Evolutionary conservation across 2,888 invertebrate genomes (phyloP), one percentile per base, ranked within the genome.

Genomic region (Zaprionus bogoriensis): DNA sequence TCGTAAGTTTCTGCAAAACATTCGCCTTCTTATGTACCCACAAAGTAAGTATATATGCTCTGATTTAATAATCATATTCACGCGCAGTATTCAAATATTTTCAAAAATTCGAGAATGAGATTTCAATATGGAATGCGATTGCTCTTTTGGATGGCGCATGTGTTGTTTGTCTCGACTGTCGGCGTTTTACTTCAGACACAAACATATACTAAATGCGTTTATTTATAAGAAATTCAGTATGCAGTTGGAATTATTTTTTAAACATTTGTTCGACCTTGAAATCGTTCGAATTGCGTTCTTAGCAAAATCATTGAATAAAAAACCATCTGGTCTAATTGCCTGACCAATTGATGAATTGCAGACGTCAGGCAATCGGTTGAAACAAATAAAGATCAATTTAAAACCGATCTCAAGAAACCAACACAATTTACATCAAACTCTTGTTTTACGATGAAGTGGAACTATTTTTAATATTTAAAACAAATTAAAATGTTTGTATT

Each of bases 191-290:
- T 14, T 20, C 5, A 5, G 19, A 51, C 12, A 27, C 12, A 51
- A 28, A 19, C 10, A 4, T 12, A 27, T 28, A 30, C 7, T 17
- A 32, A n/a, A n/a, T n/a, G n/a, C n/a, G n/a, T 17, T 10, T 12
- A 30, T 30, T 30, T 4, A n/a, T n/a, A n/a, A n/a, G n/a, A 36
- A 14, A 17, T 36, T 36, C 32, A 7, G 32, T 36, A 17, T 36
- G 17, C 32, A 36, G 14, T 36, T 7, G 3, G 17, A 36, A 3
- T 36, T 58, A 45, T 9, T 30, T 3, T 30, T 20, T 36, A 19
- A 22, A 39, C 42, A 54, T 36, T 41, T 52, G 10, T 27, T 73
- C 63, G 68, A 71, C 71, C 71, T 73, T 67, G 36, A 38, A 25
- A 4, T 30, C 5, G 27, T 30, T 36, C 27, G 14, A 54, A 52